Evolutionary conservation across 2,797 vertebrate genomes (phyloP), one percentile per base, ranked within the genome.

Genomic region (Gymnoscopelus braueri): DNA sequence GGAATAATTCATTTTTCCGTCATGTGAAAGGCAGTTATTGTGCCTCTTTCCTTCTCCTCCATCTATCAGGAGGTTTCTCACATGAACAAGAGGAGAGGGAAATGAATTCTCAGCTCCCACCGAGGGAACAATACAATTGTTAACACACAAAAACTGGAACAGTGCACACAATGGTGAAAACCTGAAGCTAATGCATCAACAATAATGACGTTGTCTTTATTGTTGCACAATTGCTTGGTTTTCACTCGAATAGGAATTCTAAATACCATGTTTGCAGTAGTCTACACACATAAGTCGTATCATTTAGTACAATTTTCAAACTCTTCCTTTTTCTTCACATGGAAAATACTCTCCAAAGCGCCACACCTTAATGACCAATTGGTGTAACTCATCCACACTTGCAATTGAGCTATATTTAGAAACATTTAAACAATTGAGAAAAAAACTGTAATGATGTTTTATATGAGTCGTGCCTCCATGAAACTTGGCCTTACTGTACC

Each of bases 1-100:
- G 73, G 73, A 85, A 87, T 84, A 72, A 87, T 90, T 88, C 80
- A 87, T 88, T 88, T 90, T 78, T 61, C 75, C n/a, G 50, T 86
- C 79, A 57, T 87, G 80, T 85, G 84, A 87, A 83, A 87, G 78
- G 81, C 81, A 71, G 85, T 86, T 82, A 90, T 88, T 90, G 88
- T 87, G 85, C 84, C 75, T 85, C 79, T 86, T 82, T 86, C 74
- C 71, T 67, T 10, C 66, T 70, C 56, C 81, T 63, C 75, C 81
- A 39, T 74, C 86, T 84, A 85, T 89, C 86, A 84, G 84, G 80
- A 81, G 81, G 80, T 72, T 84, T 88, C 19, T 89, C 84, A 83
- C 84, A 83, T 69, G 79, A 81, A 86, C 86, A 84, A 83, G 77
- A 83, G 81, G 77, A 83, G 72, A 83, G 78, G 84, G 87, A 88